Conservation (phyloP, 1,140 invertebrate species). For the Drosophila jambulina region DNA sequence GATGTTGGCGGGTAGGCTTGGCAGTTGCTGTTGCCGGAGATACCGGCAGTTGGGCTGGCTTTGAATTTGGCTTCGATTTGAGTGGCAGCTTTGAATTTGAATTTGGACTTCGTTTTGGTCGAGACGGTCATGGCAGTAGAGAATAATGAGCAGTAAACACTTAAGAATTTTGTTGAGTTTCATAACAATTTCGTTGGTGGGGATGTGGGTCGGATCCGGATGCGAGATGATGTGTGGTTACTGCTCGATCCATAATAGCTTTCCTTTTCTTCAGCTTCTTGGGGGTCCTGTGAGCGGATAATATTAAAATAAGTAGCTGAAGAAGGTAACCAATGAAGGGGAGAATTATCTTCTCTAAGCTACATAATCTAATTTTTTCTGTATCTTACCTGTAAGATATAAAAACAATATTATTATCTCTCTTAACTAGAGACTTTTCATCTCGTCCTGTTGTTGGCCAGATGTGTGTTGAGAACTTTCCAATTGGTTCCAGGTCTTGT, state of each 20-base stretch:
- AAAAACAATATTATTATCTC: constrained; percentile 77
- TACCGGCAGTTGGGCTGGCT: constrained; percentile 48
- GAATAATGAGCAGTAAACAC: constrained; percentile 74
- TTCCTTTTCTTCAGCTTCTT: constrained; percentile 45
- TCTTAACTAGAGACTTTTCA: constrained; percentile 49
- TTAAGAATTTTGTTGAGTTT: constrained; percentile 79
- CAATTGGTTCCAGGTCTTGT: constrained; percentile 54
- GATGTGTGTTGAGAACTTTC: constrained; percentile 59
- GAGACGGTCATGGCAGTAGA: constrained; percentile 65
- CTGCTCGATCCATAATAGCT: constrained; percentile 70
- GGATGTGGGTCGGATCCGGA: constrained; percentile 23
- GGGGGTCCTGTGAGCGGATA: constrained; percentile 39
- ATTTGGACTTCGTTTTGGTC: constrained; percentile 22
- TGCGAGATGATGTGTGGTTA: constrained; percentile 35
- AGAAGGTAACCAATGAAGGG: neutral
- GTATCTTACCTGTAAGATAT: constrained; percentile 74
- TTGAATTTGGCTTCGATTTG: constrained; percentile 36
- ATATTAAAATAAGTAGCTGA: neutral
- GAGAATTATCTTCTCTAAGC: neutral
- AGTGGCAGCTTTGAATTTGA: constrained; percentile 34
- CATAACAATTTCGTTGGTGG: constrained; percentile 71
- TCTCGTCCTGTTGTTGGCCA: constrained; percentile 35
- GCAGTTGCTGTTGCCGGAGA: constrained; percentile 42
- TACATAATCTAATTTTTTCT: too few species aligned
- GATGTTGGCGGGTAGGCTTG: constrained; percentile 21